These are phyloP conservation scores for Heliornis fulica DNA, from an alignment of 2,113 vertebrate genomes.

Conservation along the genomic window DNA sequence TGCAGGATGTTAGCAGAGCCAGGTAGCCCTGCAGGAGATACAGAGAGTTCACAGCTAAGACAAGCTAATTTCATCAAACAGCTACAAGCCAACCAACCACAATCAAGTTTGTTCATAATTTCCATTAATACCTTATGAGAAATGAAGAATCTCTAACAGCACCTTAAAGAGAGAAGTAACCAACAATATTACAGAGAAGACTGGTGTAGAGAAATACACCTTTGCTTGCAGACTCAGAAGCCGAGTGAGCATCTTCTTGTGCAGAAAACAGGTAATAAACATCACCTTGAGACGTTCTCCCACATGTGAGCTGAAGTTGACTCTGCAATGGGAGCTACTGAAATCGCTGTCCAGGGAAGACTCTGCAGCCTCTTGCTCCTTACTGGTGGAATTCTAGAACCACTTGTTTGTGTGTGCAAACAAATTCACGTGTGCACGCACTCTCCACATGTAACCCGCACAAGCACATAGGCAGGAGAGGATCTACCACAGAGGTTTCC, in stretches of 20 bases:
- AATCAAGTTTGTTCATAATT: neutral
- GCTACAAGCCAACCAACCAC: neutral
- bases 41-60: neutral
- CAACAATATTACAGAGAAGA: neutral
- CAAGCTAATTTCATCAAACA: neutral
- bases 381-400: neutral
- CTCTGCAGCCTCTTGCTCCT: neutral
- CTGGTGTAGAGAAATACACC: neutral
- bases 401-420: neutral
- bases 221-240: neutral
- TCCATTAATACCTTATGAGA: neutral
- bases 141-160: neutral
- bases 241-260: neutral
- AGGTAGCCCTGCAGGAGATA: neutral
- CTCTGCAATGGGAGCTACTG: neutral
- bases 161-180: neutral
- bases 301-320: slow-evolving; percentile 2
- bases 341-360: neutral
- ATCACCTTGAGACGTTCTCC: neutral
- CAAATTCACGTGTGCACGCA: rapidly evolving
- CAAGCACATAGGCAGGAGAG: neutral
- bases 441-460: neutral
- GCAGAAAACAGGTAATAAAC: neutral
- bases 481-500: rapidly evolving
- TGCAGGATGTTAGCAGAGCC: neutral